These are phyloP conservation scores for Darevskia nairensis DNA, from an alignment of 2,797 vertebrate species.

Conservation along the genomic window DNA sequence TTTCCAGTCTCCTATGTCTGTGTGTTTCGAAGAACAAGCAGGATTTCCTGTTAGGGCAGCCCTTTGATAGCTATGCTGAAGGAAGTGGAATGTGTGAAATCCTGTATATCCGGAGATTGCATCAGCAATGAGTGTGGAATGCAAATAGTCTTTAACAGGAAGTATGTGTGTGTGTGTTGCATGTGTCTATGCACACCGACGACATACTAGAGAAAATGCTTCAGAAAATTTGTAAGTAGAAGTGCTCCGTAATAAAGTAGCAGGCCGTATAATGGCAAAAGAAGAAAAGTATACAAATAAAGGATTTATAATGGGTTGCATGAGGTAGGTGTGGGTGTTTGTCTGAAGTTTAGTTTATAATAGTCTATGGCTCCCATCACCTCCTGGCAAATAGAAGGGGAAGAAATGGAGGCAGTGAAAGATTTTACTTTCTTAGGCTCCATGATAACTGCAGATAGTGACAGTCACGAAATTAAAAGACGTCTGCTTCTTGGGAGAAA, in stretches of 20 bases:
- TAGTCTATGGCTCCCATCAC: not conserved
- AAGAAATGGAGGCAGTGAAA: no score
- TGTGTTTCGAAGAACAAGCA: constrained; percentile 54
- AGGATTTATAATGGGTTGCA: not conserved
- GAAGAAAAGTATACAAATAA: not conserved
- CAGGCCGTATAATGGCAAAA: not conserved
- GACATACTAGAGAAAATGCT: not conserved
- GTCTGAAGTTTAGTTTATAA: not conserved
- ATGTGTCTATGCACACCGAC: not conserved
- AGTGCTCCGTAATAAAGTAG: not conserved
- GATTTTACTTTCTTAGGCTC: no score
- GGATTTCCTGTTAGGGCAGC: constrained; percentile 56
- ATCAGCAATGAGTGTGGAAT: constrained; percentile 34
- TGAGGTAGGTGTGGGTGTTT: not conserved
- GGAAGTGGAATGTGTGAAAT: constrained; percentile 53
- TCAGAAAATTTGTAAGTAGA: constrained; percentile 1
- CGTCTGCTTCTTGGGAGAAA: no score
- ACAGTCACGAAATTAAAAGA: no score
- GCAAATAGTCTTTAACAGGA: constrained; percentile 40
- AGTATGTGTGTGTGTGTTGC: not conserved
- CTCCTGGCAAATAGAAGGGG: no score
- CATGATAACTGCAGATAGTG: no score
- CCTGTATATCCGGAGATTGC: constrained; percentile 63
- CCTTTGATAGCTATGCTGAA: constrained; percentile 65
- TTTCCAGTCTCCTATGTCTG: constrained; percentile 44